Base-by-base conservation (phyloP, 2,797 vertebrate genomes). In the Aeoliscus strigatus region DNA sequence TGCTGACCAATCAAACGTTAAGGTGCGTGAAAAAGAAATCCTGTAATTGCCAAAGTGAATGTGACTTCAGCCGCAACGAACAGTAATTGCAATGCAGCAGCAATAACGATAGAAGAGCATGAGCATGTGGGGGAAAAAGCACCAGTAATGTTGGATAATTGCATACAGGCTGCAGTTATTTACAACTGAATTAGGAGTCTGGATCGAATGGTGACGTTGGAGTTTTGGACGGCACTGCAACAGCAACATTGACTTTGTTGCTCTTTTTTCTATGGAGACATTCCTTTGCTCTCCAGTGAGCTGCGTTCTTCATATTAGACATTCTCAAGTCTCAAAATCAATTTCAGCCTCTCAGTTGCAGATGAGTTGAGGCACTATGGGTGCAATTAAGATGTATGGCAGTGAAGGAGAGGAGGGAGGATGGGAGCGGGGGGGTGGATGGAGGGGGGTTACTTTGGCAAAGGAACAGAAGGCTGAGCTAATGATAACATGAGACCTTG, bases 401-500 rank as follows among this genome's bases (percentile, higher is more conserved):
- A 41, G 46, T 42, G 50, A 64, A 51, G 64, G 29, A 49, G 39
- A 37, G 40, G 49, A 15, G 48, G 55, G 45, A 51, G 37, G 54
- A 25, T 1, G 43, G 46, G 40, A 1, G 46, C 44, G 40, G 51
- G 50, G 38, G 40, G 44, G 47, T 50, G 60, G 2, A 27, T 51
- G 41, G 14, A 31, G 55, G 49, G 41, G 51, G 8, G 31, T 45
- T 46, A 49, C 51, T 60, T 70, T 80, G 81, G 76, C 75, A 51
- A 10, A 55, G 52, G 70, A 81, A 80, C 70, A 84, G 70, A 85
- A 79, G 71, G 62, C 66, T 47, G 39, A 58, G 54, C 72, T 67
- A 77, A 85, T 56, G 63, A 79, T 73, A 80, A 79, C 76, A 70
- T 11, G 28, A 75, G 73, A 79, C 72, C 79, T 80, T 83, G 76